These are phyloP conservation scores for Phlogophora meticulosa DNA, from an alignment of 2,888 invertebrate genomes.

Conservation along the genomic window DNA sequence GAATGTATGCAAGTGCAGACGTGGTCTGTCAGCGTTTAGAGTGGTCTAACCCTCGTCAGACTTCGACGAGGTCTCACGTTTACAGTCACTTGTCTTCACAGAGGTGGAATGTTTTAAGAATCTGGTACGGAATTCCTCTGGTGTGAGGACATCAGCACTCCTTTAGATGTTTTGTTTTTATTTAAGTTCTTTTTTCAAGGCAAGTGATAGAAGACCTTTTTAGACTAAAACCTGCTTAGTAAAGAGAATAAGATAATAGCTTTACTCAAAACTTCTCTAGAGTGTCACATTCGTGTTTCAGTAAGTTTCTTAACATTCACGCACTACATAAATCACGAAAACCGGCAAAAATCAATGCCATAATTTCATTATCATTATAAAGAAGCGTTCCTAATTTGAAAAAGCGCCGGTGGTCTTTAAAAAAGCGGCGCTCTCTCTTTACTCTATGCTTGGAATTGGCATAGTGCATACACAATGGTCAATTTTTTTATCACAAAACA, in stretches of 20 bases:
- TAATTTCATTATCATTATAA: slow-evolving; percentile 46
- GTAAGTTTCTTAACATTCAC: background rate
- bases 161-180: too few relatives aligned
- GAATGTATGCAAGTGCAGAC: slow-evolving; percentile 66
- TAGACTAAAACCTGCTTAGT: too few relatives aligned
- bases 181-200: background rate
- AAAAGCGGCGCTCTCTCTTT: slow-evolving; percentile 62
- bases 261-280: background rate
- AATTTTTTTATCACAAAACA: slow-evolving; percentile 76
- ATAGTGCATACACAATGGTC: slow-evolving; percentile 66
- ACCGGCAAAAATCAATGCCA: slow-evolving; percentile 24
- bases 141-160: slow-evolving; percentile 1
- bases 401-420: slow-evolving; percentile 67
- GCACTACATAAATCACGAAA: slow-evolving; percentile 22
- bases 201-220: too few relatives aligned
- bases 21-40: slow-evolving; percentile 70
- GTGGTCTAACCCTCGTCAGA: slow-evolving; percentile 71
- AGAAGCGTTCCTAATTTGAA: slow-evolving; percentile 58
- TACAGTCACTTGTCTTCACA: slow-evolving; percentile 45
- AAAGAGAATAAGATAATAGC: too few relatives aligned
- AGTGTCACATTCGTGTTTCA: background rate
- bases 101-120: slow-evolving; percentile 50
- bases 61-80: slow-evolving; percentile 64
- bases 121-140: slow-evolving; percentile 24
- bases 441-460: slow-evolving; percentile 72